A percentile compares a stretch with the other conserved stretches of the same genome.
Conservation (phyloP, 2,797 vertebrate genomes). For the Sebastiscus albofasciatus region DNA sequence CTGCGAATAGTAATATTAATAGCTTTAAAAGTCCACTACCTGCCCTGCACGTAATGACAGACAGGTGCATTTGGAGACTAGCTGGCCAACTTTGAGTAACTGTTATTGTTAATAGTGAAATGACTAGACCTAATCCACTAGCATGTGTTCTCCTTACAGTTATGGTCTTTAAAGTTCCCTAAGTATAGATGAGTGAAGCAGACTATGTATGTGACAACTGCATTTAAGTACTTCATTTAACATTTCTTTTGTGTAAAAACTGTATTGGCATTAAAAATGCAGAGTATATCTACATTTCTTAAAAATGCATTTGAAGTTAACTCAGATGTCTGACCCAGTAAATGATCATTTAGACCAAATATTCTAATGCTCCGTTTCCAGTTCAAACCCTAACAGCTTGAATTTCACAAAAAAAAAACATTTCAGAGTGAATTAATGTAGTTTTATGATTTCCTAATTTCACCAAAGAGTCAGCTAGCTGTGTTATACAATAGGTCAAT, state of each 20-base stretch:
- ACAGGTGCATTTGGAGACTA: background rate
- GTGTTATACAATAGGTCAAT: conserved; percentile 39
- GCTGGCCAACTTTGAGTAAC: background rate
- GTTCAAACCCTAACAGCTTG: background rate
- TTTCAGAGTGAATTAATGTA: conserved; percentile 21
- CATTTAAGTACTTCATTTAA: background rate
- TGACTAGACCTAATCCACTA: background rate
- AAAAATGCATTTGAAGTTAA: background rate
- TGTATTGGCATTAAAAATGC: background rate
- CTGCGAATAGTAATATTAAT: too few relatives aligned
- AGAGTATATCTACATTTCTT: background rate
- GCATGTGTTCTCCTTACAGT: background rate
- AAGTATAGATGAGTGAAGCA: background rate
- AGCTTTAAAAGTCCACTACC: too few relatives aligned
- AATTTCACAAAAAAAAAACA: background rate
- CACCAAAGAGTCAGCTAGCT: conserved; percentile 20
- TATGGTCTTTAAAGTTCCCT: background rate
- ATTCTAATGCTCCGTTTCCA: background rate
- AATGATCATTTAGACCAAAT: background rate
- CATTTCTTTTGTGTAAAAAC: background rate
- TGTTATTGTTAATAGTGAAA: background rate
- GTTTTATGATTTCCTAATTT: conserved; percentile 30
- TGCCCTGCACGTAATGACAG: too few relatives aligned
- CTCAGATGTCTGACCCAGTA: background rate
- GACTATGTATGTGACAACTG: background rate